These are phyloP conservation scores for Clusia tigrina DNA, from an alignment of 2,888 invertebrate species.

Conservation along the genomic window DNA sequence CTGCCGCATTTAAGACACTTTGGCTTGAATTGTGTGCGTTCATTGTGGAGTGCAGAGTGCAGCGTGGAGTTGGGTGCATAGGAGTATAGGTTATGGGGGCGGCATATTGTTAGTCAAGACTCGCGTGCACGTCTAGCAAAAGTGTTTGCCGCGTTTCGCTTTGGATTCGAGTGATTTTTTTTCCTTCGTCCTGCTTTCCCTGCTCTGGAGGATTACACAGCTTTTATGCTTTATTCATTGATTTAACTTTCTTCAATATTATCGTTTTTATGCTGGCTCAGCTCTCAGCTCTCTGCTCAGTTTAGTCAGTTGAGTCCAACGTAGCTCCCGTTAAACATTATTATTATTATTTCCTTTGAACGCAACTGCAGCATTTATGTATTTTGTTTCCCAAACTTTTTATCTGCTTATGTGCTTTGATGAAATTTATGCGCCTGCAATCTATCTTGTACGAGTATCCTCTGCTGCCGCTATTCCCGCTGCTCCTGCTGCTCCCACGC, in stretches of 20 bases:
- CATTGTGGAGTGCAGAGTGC: too few relatives aligned
- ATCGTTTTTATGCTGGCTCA: constrained; percentile 15
- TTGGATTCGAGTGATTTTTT: constrained; percentile 8
- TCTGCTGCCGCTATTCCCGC: background rate
- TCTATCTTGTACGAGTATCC: constrained; percentile 29
- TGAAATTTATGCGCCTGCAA: constrained; percentile 53
- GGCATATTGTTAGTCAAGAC: constrained; percentile 2
- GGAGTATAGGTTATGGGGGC: too few relatives aligned
- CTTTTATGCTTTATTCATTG: constrained; percentile 56
- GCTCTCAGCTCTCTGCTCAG: background rate
- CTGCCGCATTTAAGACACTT: constrained; percentile 35
- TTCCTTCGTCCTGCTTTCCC: constrained; percentile 12
- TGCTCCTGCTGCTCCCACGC: too few relatives aligned
- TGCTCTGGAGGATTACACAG: constrained; percentile 17
- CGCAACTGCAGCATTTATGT: constrained; percentile 33
- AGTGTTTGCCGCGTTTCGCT: background rate
- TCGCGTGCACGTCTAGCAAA: background rate
- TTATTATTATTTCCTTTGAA: constrained; percentile 31
- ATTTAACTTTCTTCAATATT: constrained; percentile 52
- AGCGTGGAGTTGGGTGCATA: background rate
- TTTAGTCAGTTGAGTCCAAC: too few relatives aligned
- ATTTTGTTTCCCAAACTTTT: constrained; percentile 41
- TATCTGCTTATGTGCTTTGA: constrained; percentile 38
- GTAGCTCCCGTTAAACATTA: constrained; percentile 25
- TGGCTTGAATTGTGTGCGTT: background rate